These are phyloP conservation scores for Trematocara variabile DNA, from an alignment of 2,113 vertebrate genomes.

Conservation along the genomic window DNA sequence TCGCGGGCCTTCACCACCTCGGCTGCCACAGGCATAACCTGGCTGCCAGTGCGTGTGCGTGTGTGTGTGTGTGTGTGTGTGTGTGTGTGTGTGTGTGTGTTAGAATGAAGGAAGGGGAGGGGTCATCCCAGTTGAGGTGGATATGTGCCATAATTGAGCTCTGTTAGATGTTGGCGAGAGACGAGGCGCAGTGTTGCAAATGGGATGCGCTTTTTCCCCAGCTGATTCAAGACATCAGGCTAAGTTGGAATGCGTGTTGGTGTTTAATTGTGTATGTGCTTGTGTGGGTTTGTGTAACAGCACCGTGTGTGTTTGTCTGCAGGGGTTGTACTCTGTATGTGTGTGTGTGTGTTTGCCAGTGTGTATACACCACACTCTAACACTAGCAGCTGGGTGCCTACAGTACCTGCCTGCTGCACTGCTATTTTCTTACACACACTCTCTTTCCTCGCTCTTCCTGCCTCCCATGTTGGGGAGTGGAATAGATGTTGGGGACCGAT, in stretches of 20 bases:
- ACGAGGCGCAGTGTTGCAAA: constrained; percentile 35
- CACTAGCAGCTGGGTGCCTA: constrained; percentile 47
- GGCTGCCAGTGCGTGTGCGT: constrained; percentile 3
- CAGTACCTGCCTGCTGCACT: constrained; percentile 44
- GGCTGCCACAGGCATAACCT: constrained; percentile 52
- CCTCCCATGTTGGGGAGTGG: constrained; percentile 65
- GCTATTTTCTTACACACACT: background rate
- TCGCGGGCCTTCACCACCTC: constrained; percentile 48
- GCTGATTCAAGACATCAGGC: constrained; percentile 54
- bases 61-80: background rate
- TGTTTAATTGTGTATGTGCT: background rate
- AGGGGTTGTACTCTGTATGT: constrained; percentile 19
- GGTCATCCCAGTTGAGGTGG: constrained; percentile 35
- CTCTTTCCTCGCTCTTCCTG: constrained; percentile 36
- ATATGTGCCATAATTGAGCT: constrained; percentile 66
- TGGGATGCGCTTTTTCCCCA: constrained; percentile 42
- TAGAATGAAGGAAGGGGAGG: background rate
- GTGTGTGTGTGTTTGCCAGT: background rate
- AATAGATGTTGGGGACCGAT: constrained; percentile 71
- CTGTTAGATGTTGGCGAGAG: constrained; percentile 49
- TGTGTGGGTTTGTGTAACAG: background rate
- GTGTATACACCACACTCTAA: constrained; percentile 19
- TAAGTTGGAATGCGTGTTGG: background rate
- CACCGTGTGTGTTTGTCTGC: constrained; percentile 31
- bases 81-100: background rate